These are phyloP conservation scores for Pangasius macronema DNA, from an alignment of 2,797 vertebrate species.

Conservation along the genomic window DNA sequence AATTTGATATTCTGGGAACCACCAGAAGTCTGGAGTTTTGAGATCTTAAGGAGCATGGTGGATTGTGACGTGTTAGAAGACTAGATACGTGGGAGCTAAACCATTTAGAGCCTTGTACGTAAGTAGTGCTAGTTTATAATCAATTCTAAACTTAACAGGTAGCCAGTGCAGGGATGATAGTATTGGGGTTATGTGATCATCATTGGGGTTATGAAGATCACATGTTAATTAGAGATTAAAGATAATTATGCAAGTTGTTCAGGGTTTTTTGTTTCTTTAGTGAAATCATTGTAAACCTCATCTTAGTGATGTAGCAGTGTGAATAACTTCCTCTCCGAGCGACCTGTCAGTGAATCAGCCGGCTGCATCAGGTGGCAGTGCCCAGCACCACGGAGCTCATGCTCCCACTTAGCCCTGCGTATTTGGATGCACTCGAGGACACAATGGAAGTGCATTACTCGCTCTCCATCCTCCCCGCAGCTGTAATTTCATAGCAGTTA, in stretches of 20 bases:
- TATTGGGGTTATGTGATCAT: no score
- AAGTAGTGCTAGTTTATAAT: no score
- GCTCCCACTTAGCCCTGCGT: conserved; percentile 76
- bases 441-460: conserved; percentile 81
- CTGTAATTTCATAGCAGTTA: conserved; percentile 83
- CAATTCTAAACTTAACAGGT: no score
- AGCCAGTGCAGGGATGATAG: no score
- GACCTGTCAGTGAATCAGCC: background rate
- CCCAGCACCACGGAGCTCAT: conserved; percentile 30
- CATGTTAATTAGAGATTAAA: background rate
- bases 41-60: no score
- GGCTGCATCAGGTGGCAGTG: conserved; percentile 46
- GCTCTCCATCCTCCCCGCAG: conserved; percentile 72
- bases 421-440: conserved; percentile 83
- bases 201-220: background rate
- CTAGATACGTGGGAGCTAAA: no score
- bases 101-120: no score
- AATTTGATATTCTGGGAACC: no score
- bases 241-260: background rate
- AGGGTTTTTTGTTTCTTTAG: background rate
- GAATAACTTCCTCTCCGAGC: background rate
- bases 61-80: no score
- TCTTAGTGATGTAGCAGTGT: background rate
- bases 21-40: no score
- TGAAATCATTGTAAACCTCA: background rate